Evolutionary conservation across 1,140 invertebrate species (phyloP), one percentile per base, ranked within the genome.

Genomic region (Steinernema khuongi): DNA sequence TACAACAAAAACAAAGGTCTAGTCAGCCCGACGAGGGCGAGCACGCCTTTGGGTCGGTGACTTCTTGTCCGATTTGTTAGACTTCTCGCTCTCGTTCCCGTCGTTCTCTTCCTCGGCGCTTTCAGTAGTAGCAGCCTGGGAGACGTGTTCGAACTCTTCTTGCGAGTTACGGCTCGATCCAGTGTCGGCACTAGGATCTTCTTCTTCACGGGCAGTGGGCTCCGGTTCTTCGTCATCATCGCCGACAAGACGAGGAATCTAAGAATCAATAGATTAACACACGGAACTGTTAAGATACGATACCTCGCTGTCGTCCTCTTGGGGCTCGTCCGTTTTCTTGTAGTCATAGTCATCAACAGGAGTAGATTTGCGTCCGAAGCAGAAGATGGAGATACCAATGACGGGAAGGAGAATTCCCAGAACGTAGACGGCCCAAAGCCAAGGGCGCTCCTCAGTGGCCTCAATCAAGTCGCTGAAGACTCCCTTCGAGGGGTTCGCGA

Each of bases 371-470:
- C 73, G 74, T 22, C 83, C 83, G 89, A 92, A 94, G 88, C 91
- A 95, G 81, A 90, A 90, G 67, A 90, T 88, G 86, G 93, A 91
- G 77, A 95, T 89, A 78, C 93, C 85, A 76, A 93, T 88, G 78
- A 92, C 88, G 32, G 93, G 90, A 69, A 96, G 85, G 76, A 91
- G 91, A 85, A 92, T 87, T 70, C 90, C 89, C 73, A 96, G 85
- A 79, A 96, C 89, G 86, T 94, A 93, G 26, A 88, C 89, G 70
- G 90, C 92, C 91, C 92, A 96, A 74, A 95, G 89, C 91, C 93
- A 94, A 31, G 95, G 94, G 84, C 93, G 89, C 72, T 93, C 91
- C 79, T 92, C 91, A 73, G 92, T 92, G 79, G 91, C 92, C 84
- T 91, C 90, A 77, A 93, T 88, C 72, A 93, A 86, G 77, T 91